Conservation (phyloP, 2,888 invertebrate genomes). For the Philhelius pedissequus region DNA sequence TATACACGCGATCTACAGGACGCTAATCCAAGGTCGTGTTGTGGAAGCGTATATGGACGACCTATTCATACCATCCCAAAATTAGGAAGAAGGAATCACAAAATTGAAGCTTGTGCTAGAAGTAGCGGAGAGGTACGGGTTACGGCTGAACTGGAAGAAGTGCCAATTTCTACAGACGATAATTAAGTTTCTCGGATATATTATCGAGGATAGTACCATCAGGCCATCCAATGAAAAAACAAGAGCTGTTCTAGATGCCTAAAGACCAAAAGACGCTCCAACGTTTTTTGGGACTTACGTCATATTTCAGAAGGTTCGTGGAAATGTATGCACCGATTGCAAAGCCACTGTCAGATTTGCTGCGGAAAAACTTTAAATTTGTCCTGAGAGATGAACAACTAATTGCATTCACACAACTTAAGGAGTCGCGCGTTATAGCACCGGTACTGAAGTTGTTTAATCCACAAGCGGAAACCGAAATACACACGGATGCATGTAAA, state of each 20-base stretch:
- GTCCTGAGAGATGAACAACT: constrained; percentile 39
- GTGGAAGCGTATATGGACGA: background rate
- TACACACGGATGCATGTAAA: constrained; percentile 43
- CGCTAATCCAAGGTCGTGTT: constrained; percentile 69
- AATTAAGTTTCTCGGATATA: constrained; percentile 10
- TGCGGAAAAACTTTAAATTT: constrained; percentile 43
- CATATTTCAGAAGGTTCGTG: constrained; percentile 20
- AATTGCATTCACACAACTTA: background rate
- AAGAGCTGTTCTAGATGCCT: constrained; percentile 7
- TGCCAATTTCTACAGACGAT: background rate
- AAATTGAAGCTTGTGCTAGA: constrained; percentile 6
- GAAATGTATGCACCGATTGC: constrained; percentile 71
- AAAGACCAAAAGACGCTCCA: constrained; percentile 22
- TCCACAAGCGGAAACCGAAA: constrained; percentile 19
- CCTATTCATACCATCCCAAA: background rate
- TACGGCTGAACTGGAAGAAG: background rate
- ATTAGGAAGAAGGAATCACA: background rate
- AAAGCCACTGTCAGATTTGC: constrained; percentile 71
- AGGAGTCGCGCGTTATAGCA: background rate
- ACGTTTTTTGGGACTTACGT: constrained; percentile 29
- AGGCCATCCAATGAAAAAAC: constrained; percentile 4
- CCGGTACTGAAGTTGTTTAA: constrained; percentile 29
- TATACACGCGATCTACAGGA: constrained; percentile 1
- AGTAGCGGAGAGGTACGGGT: background rate
- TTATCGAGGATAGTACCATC: constrained; percentile 1